Percentiles rank a stretch among this genome's conserved stretches.
These are phyloP conservation scores for Dolichomitus sp. DNA, from an alignment of 2,888 invertebrate species.

Conservation along the genomic window DNA sequence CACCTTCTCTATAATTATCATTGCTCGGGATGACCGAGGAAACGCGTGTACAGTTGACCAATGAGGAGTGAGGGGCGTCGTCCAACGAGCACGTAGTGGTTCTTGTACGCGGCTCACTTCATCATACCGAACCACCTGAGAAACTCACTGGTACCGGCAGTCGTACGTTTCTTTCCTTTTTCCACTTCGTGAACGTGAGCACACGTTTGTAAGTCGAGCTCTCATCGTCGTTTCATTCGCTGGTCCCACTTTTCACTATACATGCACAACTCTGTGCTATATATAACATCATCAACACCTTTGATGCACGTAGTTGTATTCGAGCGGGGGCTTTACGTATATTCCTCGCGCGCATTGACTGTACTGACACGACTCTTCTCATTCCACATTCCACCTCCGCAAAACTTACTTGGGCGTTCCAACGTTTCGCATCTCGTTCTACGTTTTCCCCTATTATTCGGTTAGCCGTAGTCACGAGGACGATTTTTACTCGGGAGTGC, in stretches of 20 bases:
- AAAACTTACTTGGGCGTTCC: slow-evolving; percentile 47
- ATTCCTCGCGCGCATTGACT: slow-evolving; percentile 8
- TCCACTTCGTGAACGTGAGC: slow-evolving; percentile 33
- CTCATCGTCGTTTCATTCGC: background rate
- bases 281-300: background rate
- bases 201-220: background rate
- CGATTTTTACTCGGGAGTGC: slow-evolving; percentile 58
- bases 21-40: slow-evolving; percentile 61
- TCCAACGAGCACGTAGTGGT: slow-evolving; percentile 62
- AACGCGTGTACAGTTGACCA: slow-evolving; percentile 73
- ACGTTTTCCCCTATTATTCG: slow-evolving; percentile 42
- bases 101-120: slow-evolving; percentile 55
- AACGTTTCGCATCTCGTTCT: slow-evolving; percentile 30
- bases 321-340: slow-evolving; percentile 19
- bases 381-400: slow-evolving; percentile 58
- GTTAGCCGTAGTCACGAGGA: background rate
- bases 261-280: background rate
- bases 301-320: slow-evolving; percentile 40
- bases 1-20: slow-evolving; percentile 56
- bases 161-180: slow-evolving; percentile 57
- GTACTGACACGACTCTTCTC: background rate
- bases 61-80: slow-evolving; percentile 75
- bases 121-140: slow-evolving; percentile 36
- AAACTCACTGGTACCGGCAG: slow-evolving; percentile 52
- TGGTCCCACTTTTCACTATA: background rate